A percentile compares a stretch with the other conserved stretches of the same genome.
These are phyloP conservation scores for Thryonomys swinderianus DNA, from an alignment of 2,113 vertebrate genomes.

Conservation along the genomic window DNA sequence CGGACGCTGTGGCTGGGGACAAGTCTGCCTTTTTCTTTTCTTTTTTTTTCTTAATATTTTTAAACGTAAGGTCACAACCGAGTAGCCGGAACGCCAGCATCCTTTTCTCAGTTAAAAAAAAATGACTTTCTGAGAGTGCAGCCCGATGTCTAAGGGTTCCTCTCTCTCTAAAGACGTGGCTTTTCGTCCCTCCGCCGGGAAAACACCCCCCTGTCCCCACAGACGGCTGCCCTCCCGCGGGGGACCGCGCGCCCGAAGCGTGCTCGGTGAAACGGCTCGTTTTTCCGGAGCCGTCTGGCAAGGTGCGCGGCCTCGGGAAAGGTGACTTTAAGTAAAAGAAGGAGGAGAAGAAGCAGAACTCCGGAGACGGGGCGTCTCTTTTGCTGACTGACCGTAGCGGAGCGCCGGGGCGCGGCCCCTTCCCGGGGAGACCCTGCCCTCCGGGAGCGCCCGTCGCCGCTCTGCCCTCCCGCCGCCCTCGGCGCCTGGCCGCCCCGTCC, in stretches of 20 bases:
- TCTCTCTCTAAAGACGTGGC: slow-evolving; percentile 30
- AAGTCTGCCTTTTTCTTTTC: background rate
- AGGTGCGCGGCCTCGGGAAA: slow-evolving; percentile 5
- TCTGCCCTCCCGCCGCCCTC: no score
- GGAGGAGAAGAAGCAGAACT: background rate
- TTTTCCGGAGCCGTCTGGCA: background rate
- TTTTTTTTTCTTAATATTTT: no score
- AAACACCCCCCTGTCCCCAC: background rate
- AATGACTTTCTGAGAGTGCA: slow-evolving; percentile 9
- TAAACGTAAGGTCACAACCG: background rate
- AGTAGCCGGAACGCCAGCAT: background rate
- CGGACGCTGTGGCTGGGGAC: background rate
- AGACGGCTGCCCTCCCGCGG: background rate
- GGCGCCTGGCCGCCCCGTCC: no score
- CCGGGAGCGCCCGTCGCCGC: no score
- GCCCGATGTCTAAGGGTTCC: background rate
- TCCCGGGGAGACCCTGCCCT: no score
- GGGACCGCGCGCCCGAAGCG: background rate
- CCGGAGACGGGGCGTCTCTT: background rate
- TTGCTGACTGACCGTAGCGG: background rate
- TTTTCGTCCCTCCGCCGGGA: background rate
- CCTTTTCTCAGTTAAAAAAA: background rate
- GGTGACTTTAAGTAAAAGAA: slow-evolving; percentile 62
- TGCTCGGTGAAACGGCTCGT: background rate
- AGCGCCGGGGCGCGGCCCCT: background rate